Conservation (phyloP, 2,113 vertebrate species). For the Centropus unirufus region DNA sequence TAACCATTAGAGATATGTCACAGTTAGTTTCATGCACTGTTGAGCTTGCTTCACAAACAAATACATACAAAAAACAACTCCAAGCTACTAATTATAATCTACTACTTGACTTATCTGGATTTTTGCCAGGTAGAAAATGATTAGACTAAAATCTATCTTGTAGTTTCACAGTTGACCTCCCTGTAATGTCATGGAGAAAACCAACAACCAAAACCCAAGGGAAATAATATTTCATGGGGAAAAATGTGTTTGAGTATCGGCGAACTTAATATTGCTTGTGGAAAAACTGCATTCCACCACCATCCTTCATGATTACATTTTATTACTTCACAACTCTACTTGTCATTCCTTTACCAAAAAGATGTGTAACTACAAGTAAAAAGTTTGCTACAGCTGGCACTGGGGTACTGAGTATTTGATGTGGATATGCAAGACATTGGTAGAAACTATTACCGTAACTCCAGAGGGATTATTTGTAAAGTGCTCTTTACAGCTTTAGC, state of each 20-base stretch:
- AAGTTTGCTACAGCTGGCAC: neutral
- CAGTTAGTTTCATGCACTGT: neutral
- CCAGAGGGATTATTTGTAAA: neutral
- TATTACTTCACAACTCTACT: neutral
- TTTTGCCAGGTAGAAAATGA: conserved; percentile 30
- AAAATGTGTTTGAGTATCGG: neutral
- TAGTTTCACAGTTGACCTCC: conserved; percentile 51
- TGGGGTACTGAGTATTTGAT: neutral
- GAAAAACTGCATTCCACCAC: neutral
- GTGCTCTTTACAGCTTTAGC: neutral
- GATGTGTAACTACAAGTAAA: neutral
- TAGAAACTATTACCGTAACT: neutral
- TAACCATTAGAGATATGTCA: conserved; percentile 19
- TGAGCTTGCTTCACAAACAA: neutral
- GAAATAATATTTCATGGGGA: neutral
- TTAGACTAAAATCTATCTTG: conserved; percentile 32
- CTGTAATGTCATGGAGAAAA: conserved; percentile 18
- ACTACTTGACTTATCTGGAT: conserved; percentile 22
- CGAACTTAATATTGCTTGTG: neutral
- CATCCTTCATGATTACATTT: neutral
- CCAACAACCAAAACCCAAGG: neutral
- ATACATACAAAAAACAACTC: neutral
- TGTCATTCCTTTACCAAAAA: neutral
- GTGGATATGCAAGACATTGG: neutral
- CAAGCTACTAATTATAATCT: neutral